phyloP scores from a whole-genome alignment of 2,113 vertebrate genomes.

The Cryptotis parvus region DNA sequence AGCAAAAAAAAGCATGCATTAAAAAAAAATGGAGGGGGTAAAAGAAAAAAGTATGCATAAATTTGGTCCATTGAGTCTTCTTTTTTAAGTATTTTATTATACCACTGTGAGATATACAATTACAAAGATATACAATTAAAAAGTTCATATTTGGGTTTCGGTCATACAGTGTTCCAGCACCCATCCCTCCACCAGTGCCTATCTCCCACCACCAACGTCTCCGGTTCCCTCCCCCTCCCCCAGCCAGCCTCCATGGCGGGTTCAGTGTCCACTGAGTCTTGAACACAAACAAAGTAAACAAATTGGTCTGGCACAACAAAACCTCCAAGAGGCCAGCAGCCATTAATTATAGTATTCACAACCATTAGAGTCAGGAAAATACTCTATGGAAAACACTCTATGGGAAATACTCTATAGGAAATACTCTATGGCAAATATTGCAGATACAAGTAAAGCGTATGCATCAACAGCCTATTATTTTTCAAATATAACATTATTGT shows the following conservation, averaged over 20 bases:
- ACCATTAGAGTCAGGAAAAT: slow-evolving; percentile 36
- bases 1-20: too few species aligned
- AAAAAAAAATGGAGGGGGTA: too few species aligned
- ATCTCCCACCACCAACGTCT: too few species aligned
- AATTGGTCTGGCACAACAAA: slow-evolving; percentile 11
- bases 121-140: too few species aligned
- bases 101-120: too few species aligned
- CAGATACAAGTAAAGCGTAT: neutral
- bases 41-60: neutral
- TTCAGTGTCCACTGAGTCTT: neutral
- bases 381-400: slow-evolving; percentile 47
- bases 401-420: slow-evolving; percentile 55
- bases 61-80: neutral
- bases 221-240: too few species aligned
- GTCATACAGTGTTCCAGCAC: too few species aligned
- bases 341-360: slow-evolving; percentile 40
- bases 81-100: too few species aligned
- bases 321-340: slow-evolving; percentile 32
- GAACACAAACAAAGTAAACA: slow-evolving; percentile 38
- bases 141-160: too few species aligned
- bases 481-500: neutral
- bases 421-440: slow-evolving; percentile 42
- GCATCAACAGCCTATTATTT: neutral
- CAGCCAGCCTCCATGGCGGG: too few species aligned
- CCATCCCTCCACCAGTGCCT: too few species aligned